Conservation (phyloP, 2,797 vertebrate species). For the Balearica regulorum region DNA sequence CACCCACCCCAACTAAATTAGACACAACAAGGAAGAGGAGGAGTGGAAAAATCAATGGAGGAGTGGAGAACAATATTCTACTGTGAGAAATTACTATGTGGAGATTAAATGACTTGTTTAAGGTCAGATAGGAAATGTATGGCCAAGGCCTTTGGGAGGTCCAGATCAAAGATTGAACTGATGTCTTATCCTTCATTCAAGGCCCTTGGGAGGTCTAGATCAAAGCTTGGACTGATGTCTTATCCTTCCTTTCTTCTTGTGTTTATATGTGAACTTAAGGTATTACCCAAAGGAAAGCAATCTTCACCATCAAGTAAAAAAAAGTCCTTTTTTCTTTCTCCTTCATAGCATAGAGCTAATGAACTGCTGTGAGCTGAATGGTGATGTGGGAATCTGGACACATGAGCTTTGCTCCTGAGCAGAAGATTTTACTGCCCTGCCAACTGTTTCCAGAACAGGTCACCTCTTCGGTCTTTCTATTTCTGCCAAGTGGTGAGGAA, state of each 20-base stretch:
- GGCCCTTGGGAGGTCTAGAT: not conserved
- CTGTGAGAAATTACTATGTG: not conserved
- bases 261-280: not conserved
- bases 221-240: not conserved
- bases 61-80: not conserved
- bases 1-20: not conserved
- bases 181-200: not conserved
- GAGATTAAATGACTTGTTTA: not conserved
- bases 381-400: not conserved
- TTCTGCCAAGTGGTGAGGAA: not conserved
- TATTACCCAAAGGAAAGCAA: not conserved
- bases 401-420: not conserved
- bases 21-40: constrained; percentile 1
- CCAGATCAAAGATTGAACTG: not conserved
- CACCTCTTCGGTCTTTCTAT: not conserved
- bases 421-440: no score
- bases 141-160: not conserved
- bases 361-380: not conserved
- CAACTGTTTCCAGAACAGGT: not conserved
- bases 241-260: not conserved
- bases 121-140: not conserved
- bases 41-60: not conserved
- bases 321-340: not conserved
- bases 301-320: not conserved
- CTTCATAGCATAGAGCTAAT: not conserved